Evolutionary conservation across 1,140 invertebrate genomes (phyloP).

Genomic region (Ptiloglossa arizonensis): DNA sequence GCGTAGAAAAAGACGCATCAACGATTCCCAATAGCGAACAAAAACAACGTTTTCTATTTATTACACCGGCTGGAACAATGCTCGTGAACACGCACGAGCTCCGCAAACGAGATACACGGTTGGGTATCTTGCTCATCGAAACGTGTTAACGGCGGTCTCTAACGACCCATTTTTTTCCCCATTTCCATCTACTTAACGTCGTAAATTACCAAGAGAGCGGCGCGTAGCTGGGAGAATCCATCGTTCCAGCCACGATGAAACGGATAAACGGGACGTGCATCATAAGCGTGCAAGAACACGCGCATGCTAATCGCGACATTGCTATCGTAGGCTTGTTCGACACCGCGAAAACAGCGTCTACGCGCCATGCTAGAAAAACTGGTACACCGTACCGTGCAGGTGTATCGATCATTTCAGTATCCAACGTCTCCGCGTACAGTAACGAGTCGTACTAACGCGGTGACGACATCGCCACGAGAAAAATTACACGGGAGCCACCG

Average conservation of each 20-base stretch:
- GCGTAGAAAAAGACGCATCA: too few relatives aligned
- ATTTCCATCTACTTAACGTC: background rate
- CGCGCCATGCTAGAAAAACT: background rate
- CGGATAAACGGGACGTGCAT: background rate
- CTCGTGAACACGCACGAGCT: background rate
- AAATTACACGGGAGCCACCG: slow-evolving; percentile 21
- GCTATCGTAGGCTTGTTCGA: background rate
- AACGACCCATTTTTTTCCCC: background rate
- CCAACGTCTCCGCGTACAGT: background rate
- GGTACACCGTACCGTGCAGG: background rate
- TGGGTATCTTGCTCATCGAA: background rate
- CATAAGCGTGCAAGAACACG: background rate
- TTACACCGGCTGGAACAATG: too few relatives aligned
- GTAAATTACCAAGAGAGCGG: background rate
- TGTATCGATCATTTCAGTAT: slow-evolving; percentile 28
- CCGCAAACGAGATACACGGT: background rate
- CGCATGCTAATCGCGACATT: slow-evolving; percentile 13
- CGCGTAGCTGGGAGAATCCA: background rate
- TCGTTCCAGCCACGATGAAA: background rate
- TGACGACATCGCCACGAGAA: slow-evolving; percentile 11
- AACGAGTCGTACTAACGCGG: slow-evolving; percentile 27
- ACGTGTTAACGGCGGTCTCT: background rate
- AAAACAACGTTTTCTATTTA: background rate
- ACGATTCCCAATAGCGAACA: background rate
- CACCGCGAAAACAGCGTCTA: slow-evolving; percentile 1